Evolutionary conservation across 2,113 vertebrate genomes (phyloP).

Genomic region (Ammodramus savannarum): DNA sequence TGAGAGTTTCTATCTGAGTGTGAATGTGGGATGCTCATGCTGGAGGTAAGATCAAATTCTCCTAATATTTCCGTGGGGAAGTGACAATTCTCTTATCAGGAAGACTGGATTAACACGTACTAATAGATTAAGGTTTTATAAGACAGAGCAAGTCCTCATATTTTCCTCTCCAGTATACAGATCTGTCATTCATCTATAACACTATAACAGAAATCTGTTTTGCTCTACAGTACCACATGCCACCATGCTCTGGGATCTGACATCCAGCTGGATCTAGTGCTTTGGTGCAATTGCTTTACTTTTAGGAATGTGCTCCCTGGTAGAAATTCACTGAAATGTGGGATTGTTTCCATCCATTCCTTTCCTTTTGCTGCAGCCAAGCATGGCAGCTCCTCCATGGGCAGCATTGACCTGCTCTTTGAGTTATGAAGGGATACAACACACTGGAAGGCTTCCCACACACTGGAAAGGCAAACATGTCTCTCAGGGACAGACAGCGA

Average conservation of each 20-base stretch:
- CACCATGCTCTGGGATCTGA: neutral
- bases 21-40: neutral
- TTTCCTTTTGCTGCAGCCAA: neutral
- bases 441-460: neutral
- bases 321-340: neutral
- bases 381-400: neutral
- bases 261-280: neutral
- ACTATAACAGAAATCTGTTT: neutral
- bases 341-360: neutral
- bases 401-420: neutral
- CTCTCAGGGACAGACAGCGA: rapidly evolving
- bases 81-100: neutral
- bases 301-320: neutral
- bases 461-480: neutral
- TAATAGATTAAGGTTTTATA: neutral
- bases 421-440: neutral
- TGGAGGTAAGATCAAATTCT: neutral
- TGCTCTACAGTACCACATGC: neutral
- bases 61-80: neutral
- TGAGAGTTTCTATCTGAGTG: neutral
- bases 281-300: neutral
- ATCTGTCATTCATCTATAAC: neutral
- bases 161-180: neutral
- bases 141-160: neutral
- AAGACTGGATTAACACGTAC: neutral